These are phyloP conservation scores for Chinchilla lanigera DNA, from an alignment of 2,113 vertebrate species.

Conservation along the genomic window DNA sequence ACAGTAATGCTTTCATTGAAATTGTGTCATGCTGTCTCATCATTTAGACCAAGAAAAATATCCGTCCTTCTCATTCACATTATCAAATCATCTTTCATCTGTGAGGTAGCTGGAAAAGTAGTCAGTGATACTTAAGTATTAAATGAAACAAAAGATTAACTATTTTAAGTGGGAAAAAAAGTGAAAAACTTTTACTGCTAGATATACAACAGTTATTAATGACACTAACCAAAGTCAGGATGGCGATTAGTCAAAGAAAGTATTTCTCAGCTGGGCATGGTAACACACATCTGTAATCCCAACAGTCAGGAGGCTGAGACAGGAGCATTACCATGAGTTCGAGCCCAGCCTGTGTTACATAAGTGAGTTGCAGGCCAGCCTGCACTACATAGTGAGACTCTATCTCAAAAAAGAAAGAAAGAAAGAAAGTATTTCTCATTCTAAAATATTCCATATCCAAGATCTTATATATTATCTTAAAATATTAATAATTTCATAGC, in stretches of 20 bases:
- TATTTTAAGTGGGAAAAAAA: background rate
- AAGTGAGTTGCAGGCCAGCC: too few species aligned
- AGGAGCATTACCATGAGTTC: background rate
- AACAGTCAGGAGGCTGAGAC: background rate
- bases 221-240: background rate
- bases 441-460: background rate
- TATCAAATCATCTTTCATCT: background rate
- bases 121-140: background rate
- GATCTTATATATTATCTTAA: slow-evolving; percentile 19
- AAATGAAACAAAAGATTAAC: slow-evolving; percentile 19
- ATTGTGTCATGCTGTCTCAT: background rate
- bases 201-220: background rate
- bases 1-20: slow-evolving; percentile 33
- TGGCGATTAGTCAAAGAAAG: background rate
- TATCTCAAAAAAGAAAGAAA: background rate
- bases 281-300: background rate
- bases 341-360: background rate
- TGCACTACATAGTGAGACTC: background rate
- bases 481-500: slow-evolving; percentile 24
- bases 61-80: background rate
- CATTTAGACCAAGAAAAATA: slow-evolving; percentile 15
- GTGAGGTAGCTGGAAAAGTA: background rate
- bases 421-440: background rate
- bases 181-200: background rate
- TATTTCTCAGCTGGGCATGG: background rate